Percentiles rank a stretch among this genome's conserved stretches.
Evolutionary conservation across 1,140 invertebrate species (phyloP).

Genomic region (Diploscapter pachys): DNA sequence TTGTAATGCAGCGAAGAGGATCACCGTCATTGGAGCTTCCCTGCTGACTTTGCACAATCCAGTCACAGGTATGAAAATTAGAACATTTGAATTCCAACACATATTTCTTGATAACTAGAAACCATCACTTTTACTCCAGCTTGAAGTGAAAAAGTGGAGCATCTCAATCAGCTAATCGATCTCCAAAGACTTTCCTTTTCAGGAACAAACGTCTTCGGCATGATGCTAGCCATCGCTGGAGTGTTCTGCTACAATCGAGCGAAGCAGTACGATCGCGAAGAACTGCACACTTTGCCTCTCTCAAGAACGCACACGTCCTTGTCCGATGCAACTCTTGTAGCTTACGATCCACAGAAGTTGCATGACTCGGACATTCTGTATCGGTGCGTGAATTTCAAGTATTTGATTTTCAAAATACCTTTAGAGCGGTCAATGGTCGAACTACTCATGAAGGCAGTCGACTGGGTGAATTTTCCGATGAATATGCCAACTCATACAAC

Average conservation of each 20-base stretch:
- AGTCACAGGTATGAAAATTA: constrained; percentile 67
- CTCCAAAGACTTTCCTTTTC: not conserved
- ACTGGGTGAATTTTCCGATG: constrained; percentile 1
- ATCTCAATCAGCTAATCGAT: too few relatives aligned
- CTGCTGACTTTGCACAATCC: constrained; percentile 85
- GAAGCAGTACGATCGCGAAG: not conserved
- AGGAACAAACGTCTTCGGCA: constrained; percentile 77
- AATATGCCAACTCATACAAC: not conserved
- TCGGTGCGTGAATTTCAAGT: too few relatives aligned
- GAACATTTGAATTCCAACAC: not conserved
- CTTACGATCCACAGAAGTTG: too few relatives aligned
- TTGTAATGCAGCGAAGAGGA: constrained; percentile 88
- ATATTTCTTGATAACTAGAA: not conserved
- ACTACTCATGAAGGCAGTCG: not conserved
- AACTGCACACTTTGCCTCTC: not conserved
- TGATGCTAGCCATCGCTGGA: constrained; percentile 82
- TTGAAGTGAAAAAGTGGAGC: not conserved
- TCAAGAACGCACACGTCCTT: not conserved
- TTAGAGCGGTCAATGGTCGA: constrained; percentile 1
- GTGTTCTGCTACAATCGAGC: constrained; percentile 78
- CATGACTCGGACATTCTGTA: too few relatives aligned
- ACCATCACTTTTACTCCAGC: not conserved
- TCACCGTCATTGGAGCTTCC: constrained; percentile 84
- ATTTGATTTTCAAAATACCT: not conserved
- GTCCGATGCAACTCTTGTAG: too few relatives aligned